Conservation (phyloP, 2,797 vertebrate genomes). For the Etheostoma perlongum region DNA sequence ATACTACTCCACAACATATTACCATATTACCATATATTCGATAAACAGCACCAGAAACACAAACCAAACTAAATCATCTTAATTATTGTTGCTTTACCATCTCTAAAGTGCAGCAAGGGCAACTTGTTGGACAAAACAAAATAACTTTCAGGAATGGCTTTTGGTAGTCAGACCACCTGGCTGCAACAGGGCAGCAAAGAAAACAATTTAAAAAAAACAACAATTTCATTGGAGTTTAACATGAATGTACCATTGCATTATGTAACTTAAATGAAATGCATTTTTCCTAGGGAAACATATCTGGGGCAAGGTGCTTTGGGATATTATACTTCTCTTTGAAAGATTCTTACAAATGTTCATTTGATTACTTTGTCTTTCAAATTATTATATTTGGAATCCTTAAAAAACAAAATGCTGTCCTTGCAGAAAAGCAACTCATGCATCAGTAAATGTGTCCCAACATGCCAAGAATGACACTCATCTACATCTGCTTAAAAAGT, state of each 20-base stretch:
- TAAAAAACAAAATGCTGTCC: neutral
- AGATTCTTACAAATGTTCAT: neutral
- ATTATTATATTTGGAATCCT: neutral
- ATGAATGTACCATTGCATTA: neutral
- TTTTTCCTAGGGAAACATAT: neutral
- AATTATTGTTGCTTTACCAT: neutral
- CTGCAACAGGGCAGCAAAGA: neutral
- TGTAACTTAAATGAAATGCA: neutral
- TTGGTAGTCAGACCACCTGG: neutral
- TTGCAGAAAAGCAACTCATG: neutral
- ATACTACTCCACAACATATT: neutral
- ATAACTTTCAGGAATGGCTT: neutral
- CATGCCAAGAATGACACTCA: neutral
- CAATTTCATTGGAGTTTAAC: neutral
- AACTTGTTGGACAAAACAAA: neutral
- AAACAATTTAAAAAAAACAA: neutral
- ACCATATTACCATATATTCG: neutral
- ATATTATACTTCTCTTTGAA: neutral
- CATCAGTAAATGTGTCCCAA: neutral
- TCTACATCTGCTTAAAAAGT: neutral
- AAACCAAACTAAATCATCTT: neutral
- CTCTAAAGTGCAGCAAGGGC: neutral
- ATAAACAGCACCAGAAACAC: neutral
- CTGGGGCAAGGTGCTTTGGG: neutral
- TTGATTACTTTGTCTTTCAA: neutral